Percentiles rank a stretch among this genome's conserved stretches.
Conservation (phyloP, 2,113 vertebrate genomes). For the Tonatia bakeri region DNA sequence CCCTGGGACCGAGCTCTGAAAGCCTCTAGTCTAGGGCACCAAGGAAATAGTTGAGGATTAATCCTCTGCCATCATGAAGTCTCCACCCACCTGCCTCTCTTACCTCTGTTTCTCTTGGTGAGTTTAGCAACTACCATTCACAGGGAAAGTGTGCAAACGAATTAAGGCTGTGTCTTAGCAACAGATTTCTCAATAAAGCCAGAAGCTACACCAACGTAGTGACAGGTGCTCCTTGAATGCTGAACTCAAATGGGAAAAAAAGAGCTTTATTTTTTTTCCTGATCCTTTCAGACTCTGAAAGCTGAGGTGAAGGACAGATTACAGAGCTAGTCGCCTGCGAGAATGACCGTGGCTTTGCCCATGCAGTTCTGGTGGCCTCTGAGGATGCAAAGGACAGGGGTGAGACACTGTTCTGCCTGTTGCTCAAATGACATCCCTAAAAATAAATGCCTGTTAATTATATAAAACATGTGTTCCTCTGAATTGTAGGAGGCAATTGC, state of each 20-base stretch:
- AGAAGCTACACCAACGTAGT: neutral
- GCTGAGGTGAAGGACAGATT: neutral
- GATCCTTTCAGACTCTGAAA: neutral
- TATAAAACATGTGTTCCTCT: slow-evolving; percentile 48
- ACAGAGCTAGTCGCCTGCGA: neutral
- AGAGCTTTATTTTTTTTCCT: neutral
- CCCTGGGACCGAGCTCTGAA: neutral
- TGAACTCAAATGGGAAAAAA: neutral
- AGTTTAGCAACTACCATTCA: slow-evolving; percentile 39
- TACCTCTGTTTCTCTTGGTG: slow-evolving; percentile 11
- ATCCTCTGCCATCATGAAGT: neutral
- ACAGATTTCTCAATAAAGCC: slow-evolving; percentile 43
- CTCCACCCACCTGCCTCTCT: neutral
- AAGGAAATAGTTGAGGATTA: neutral
- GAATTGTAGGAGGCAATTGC: slow-evolving; percentile 16
- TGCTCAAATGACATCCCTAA: slow-evolving; percentile 22
- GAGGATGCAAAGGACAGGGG: neutral
- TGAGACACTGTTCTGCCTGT: neutral
- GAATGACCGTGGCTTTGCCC: neutral
- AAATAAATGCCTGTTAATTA: slow-evolving; percentile 52
- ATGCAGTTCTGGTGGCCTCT: neutral
- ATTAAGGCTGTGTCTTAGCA: slow-evolving; percentile 54
- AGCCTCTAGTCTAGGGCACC: neutral
- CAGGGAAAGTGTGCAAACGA: slow-evolving; percentile 59
- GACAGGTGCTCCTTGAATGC: neutral